Evolutionary conservation across 2,113 vertebrate genomes (phyloP).

Genomic region (Erythrocercus mccallii): DNA sequence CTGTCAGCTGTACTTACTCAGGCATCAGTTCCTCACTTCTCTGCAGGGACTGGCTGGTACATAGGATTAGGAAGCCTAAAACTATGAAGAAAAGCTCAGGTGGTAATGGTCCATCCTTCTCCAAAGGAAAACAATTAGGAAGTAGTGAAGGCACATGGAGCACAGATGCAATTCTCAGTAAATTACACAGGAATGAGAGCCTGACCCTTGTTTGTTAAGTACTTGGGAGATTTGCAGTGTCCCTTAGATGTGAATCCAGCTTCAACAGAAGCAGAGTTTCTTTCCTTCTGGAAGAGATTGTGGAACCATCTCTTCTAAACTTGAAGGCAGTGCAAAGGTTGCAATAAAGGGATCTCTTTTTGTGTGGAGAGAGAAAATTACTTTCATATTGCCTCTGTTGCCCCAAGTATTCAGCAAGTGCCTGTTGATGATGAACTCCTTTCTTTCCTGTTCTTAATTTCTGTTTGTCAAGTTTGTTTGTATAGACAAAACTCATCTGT

Average conservation of each 20-base stretch:
- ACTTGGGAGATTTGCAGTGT: fast-evolving
- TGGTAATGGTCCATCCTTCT: background rate
- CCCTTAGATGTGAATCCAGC: background rate
- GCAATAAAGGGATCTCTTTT: background rate
- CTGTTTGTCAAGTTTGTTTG: background rate
- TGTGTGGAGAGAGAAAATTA: fast-evolving
- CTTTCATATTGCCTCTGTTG: background rate
- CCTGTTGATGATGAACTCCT: background rate
- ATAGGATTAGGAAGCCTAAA: background rate
- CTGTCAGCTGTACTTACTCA: background rate
- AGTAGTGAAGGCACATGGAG: background rate
- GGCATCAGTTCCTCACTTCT: background rate
- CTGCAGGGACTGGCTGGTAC: background rate
- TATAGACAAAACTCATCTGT: background rate
- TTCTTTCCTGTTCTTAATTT: background rate
- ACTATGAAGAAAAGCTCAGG: background rate
- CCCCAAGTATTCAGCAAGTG: background rate
- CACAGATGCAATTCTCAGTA: background rate
- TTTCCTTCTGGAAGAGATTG: background rate
- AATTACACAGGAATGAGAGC: background rate
- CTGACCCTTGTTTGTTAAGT: background rate
- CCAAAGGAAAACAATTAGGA: background rate
- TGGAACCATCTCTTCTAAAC: background rate
- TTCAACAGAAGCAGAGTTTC: background rate
- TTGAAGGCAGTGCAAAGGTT: background rate